Percentiles rank a stretch among this genome's conserved stretches.
Conservation (phyloP, 2,888 invertebrate genomes). For the Oxyteleia sp. region DNA sequence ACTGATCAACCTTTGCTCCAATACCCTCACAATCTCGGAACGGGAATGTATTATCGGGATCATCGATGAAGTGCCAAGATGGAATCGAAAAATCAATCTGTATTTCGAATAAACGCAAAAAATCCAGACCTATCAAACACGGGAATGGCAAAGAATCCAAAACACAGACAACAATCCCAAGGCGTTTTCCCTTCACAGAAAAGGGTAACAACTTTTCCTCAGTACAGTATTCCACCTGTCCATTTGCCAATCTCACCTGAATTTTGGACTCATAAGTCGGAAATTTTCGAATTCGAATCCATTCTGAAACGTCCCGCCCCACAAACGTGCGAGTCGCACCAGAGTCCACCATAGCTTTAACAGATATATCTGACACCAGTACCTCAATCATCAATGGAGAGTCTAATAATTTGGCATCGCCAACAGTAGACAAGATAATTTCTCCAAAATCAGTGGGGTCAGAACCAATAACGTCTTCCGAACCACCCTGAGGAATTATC, state of each 20-base stretch:
- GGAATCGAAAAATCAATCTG: conserved; percentile 6
- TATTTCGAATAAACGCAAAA: background rate
- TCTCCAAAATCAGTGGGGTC: no score
- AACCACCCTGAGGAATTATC: no score
- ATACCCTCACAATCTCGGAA: background rate
- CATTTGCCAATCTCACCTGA: background rate
- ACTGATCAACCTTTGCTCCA: no score
- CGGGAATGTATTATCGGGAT: background rate
- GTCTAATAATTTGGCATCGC: background rate
- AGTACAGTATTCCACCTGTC: background rate
- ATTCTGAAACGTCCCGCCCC: background rate
- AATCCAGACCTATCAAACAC: background rate
- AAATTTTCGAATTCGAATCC: background rate
- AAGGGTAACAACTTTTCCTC: background rate
- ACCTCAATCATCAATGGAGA: background rate
- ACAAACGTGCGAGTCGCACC: conserved; percentile 15
- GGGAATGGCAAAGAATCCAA: background rate
- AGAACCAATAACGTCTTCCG: no score
- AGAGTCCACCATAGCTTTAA: conserved; percentile 4
- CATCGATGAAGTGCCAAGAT: background rate
- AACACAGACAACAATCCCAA: background rate
- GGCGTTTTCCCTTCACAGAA: background rate
- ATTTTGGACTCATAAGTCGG: background rate
- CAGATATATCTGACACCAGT: background rate
- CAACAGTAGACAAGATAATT: background rate